Evolutionary conservation across 2,888 invertebrate species (phyloP).

Genomic region (Limnephilus rhombicus): DNA sequence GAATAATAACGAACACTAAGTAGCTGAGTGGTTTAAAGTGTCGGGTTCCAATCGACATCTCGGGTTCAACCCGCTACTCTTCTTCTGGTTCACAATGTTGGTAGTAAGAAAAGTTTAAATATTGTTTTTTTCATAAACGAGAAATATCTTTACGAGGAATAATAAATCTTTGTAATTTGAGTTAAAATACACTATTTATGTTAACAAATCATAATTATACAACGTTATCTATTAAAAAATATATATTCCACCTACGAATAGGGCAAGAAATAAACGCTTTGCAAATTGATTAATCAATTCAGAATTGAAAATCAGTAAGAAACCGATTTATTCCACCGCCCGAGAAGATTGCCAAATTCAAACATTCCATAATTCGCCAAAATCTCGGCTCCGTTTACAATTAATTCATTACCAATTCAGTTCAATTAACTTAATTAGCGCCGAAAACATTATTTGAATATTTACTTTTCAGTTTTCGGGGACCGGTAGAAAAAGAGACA

Average conservation of each 20-base stretch:
- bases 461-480: slow-evolving; percentile 1
- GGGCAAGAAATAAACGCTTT: not conserved
- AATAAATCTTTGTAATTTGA: not conserved
- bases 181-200: not conserved
- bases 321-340: not conserved
- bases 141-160: too few relatives aligned
- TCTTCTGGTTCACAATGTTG: too few relatives aligned
- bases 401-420: slow-evolving; percentile 4
- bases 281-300: not conserved
- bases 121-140: too few relatives aligned
- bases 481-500: not conserved
- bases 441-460: not conserved
- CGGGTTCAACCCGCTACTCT: too few relatives aligned
- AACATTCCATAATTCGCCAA: not conserved
- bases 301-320: not conserved
- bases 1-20: too few relatives aligned
- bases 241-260: not conserved
- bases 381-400: not conserved
- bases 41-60: too few relatives aligned
- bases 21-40: too few relatives aligned
- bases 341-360: not conserved
- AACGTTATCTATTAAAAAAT: not conserved
- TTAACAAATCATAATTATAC: not conserved
- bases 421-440: not conserved
- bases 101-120: too few relatives aligned